These are phyloP conservation scores for Macroglossus sobrinus DNA, from an alignment of 2,113 vertebrate genomes.

Conservation along the genomic window DNA sequence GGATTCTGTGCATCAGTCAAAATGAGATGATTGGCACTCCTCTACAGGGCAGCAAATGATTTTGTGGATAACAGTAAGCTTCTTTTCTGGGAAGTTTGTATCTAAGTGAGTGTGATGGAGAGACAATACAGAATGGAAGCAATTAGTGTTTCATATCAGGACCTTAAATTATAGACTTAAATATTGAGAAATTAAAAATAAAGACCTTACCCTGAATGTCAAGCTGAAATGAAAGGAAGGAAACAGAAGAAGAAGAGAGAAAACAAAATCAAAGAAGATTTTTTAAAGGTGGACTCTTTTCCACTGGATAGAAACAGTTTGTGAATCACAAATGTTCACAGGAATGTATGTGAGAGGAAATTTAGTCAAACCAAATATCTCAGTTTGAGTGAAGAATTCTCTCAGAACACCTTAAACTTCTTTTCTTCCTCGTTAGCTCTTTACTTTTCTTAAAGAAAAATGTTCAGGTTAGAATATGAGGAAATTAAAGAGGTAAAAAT, in stretches of 20 bases:
- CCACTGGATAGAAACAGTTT: background rate
- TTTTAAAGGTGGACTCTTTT: constrained; percentile 20
- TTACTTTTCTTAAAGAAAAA: background rate
- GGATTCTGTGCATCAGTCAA: constrained; percentile 25
- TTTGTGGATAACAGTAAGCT: constrained; percentile 14
- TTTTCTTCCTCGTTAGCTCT: background rate
- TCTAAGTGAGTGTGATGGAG: background rate
- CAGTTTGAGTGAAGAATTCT: background rate
- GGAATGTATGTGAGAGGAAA: constrained; percentile 23
- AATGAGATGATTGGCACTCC: constrained; percentile 32
- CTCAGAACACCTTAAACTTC: background rate
- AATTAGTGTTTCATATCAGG: background rate
- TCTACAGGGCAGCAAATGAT: constrained; percentile 21
- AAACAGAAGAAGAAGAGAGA: constrained; percentile 29
- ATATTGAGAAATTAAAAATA: constrained; percentile 30
- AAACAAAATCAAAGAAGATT: constrained; percentile 25
- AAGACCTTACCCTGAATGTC: background rate
- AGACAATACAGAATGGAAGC: background rate
- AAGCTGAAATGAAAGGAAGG: constrained; percentile 33
- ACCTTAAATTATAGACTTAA: constrained; percentile 1
- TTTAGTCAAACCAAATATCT: constrained; percentile 7
- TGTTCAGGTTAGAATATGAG: constrained; percentile 14
- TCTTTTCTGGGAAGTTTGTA: constrained; percentile 2
- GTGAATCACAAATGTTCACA: background rate
- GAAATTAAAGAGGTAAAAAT: constrained; percentile 26